phyloP scores from a whole-genome alignment of 2,797 vertebrate genomes.

The Pangasius mekongensis region DNA sequence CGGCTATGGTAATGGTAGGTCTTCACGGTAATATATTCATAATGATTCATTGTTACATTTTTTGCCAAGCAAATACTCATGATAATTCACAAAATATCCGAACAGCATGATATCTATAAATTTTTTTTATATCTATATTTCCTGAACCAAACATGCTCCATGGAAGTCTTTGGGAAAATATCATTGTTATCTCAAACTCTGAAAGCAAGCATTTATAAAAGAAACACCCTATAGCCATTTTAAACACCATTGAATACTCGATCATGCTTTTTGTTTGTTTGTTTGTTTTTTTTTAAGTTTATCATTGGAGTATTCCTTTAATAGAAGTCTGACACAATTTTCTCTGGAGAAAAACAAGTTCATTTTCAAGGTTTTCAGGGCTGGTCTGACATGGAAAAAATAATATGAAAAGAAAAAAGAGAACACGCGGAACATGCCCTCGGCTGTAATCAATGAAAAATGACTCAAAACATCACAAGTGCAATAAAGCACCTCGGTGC shows the following conservation, averaged over 20 bases:
- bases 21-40: background rate
- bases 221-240: background rate
- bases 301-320: background rate
- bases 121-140: background rate
- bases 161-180: background rate
- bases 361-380: slow-evolving; percentile 3
- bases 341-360: background rate
- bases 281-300: background rate
- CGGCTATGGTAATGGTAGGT: background rate
- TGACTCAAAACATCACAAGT: slow-evolving; percentile 3
- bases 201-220: slow-evolving; percentile 13
- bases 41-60: background rate
- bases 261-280: background rate
- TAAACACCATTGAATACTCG: background rate
- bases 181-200: background rate
- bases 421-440: background rate
- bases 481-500: background rate
- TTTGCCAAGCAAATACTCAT: background rate
- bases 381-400: background rate
- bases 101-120: background rate
- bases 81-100: background rate
- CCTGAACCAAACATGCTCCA: background rate
- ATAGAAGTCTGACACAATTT: background rate
- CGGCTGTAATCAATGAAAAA: slow-evolving; percentile 16
- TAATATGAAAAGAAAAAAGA: background rate